These are phyloP conservation scores for Prionailurus viverrinus DNA, from an alignment of 2,113 vertebrate genomes.

Conservation along the genomic window DNA sequence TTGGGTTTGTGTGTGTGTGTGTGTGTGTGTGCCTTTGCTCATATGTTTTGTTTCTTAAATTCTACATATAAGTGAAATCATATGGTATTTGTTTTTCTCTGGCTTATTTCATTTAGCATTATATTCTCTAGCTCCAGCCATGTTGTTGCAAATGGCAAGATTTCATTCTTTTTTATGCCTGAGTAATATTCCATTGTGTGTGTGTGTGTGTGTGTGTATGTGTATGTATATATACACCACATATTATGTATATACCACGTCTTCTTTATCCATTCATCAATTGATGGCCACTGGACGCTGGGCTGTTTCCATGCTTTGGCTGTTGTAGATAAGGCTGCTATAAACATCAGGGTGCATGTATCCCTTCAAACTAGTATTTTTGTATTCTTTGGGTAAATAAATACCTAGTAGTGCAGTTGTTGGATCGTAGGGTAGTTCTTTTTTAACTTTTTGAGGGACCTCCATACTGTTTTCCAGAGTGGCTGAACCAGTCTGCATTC, in stretches of 20 bases:
- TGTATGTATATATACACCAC: no score
- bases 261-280: background rate
- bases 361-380: background rate
- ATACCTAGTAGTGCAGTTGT: background rate
- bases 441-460: background rate
- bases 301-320: background rate
- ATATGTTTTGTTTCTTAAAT: background rate
- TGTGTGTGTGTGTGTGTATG: no score
- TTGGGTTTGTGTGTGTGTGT: background rate
- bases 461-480: background rate
- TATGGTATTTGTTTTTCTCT: background rate
- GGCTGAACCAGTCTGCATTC: background rate
- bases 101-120: background rate
- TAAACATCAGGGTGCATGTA: background rate
- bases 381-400: background rate
- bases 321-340: background rate
- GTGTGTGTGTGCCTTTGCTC: background rate
- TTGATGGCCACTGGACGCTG: background rate
- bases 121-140: background rate
- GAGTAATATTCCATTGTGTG: background rate
- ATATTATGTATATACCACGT: background rate
- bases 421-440: background rate
- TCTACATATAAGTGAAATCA: background rate
- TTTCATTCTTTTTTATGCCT: background rate
- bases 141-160: background rate